Evolutionary conservation across 2,113 vertebrate genomes (phyloP).

Genomic region (Apeltes quadracus): DNA sequence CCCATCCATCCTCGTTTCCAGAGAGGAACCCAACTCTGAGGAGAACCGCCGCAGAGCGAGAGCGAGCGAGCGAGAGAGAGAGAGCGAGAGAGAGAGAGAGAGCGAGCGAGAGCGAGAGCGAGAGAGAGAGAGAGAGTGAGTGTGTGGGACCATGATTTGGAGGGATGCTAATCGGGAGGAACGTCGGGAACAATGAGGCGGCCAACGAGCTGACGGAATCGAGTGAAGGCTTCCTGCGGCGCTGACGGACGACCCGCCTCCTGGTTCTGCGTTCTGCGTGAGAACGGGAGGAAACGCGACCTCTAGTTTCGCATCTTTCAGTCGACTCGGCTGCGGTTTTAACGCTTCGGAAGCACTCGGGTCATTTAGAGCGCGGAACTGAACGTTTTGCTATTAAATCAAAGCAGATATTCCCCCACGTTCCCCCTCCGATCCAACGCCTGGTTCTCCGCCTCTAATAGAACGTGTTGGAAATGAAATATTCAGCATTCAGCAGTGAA

Average conservation of each 20-base stretch:
- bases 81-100: too few species aligned
- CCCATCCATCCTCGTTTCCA: slow-evolving; percentile 15
- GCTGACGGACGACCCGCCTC: slow-evolving; percentile 9
- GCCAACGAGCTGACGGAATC: slow-evolving; percentile 49
- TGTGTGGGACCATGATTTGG: too few species aligned
- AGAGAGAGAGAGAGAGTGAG: too few species aligned
- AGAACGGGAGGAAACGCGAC: neutral
- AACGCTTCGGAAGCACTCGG: too few species aligned
- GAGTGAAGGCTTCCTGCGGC: slow-evolving; percentile 56
- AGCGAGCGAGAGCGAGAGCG: too few species aligned
- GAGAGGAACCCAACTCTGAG: neutral
- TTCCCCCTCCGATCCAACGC: too few species aligned
- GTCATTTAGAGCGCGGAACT: too few species aligned
- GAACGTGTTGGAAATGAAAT: too few species aligned
- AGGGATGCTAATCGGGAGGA: slow-evolving; percentile 33
- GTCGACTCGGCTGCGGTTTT: too few species aligned
- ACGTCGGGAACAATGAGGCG: slow-evolving; percentile 52
- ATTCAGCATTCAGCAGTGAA: too few species aligned
- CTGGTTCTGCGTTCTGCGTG: slow-evolving; percentile 21
- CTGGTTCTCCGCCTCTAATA: too few species aligned
- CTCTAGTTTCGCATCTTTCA: neutral
- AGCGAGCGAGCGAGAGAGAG: too few species aligned
- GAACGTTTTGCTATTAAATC: neutral
- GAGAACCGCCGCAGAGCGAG: neutral
- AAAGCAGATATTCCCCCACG: neutral